Base-by-base conservation (phyloP, 2,797 vertebrate genomes). In the Borostomias antarcticus region DNA sequence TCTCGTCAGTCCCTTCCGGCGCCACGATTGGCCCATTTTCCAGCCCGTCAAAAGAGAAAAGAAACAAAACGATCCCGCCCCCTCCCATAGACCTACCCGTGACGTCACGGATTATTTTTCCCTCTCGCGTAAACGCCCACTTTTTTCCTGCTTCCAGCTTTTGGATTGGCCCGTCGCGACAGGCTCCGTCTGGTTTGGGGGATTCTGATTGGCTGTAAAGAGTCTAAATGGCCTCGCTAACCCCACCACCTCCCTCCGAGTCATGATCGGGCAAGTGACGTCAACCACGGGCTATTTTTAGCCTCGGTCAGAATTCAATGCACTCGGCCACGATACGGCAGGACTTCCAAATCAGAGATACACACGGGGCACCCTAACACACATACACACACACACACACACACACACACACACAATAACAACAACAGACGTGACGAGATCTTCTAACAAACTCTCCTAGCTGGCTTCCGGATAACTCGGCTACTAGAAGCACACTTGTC, bases 281-380 rank as follows among this genome's bases (percentile, higher is more conserved):
- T 89, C 88, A 91, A 82, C 80, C 4, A 54, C 32, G 67, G 74
- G 84, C 81, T 89, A 91, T 91, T 91, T 91, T 88, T 92, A 90
- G 88, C 75, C 84, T 87, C 89, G 87, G 86, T 89, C 86, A 89
- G 80, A 82, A 83, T 83, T 71, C 70, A 80, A 82, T 65, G 79
- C 88, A 77, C 77, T 80, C 84, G 77, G 62, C 71, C 64, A 75
- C 84, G 68, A 48, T 72, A 76, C 72, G 58, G 70, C 78, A 74
- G 64, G 77, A 76, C 74, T 78, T 76, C 76, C 69, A 77, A 82
- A 82, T 70, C 30, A 15, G 4, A 58, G 37, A 40, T 21, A 15
- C 15, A 21, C 23, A 58, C 57, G 57, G 13, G 33, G 6, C 35
- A 43, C 57, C 35, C n/a, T n/a, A n/a, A n/a, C n/a, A n/a, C n/a